Evolutionary conservation across 2,113 vertebrate genomes (phyloP).

Genomic region (Bambusicola thoracicus): DNA sequence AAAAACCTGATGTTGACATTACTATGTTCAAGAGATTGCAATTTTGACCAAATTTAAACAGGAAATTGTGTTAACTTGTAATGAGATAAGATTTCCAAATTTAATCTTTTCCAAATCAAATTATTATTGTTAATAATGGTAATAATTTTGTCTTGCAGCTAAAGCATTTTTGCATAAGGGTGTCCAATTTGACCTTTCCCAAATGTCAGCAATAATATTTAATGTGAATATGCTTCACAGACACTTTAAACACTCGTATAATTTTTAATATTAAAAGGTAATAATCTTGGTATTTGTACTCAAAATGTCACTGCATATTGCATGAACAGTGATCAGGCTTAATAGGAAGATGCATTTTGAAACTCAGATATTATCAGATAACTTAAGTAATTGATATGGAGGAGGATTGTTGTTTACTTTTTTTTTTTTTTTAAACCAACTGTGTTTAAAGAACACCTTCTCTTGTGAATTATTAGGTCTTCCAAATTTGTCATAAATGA

Average conservation of each 20-base stretch:
- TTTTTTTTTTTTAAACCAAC: not conserved
- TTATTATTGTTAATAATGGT: slow-evolving; percentile 72
- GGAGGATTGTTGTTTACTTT: not conserved
- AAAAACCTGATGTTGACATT: slow-evolving; percentile 10
- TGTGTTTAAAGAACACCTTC: not conserved
- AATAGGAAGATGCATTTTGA: slow-evolving; percentile 68
- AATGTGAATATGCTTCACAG: slow-evolving; percentile 81
- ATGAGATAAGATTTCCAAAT: slow-evolving; percentile 63
- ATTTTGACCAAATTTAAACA: slow-evolving; percentile 53
- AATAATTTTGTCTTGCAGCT: slow-evolving; percentile 76
- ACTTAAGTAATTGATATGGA: slow-evolving; percentile 48
- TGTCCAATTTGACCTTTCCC: slow-evolving; percentile 79
- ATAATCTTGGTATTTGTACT: slow-evolving; percentile 84
- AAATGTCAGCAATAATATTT: slow-evolving; percentile 85
- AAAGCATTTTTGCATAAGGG: slow-evolving; percentile 70
- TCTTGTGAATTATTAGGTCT: not conserved
- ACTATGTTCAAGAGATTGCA: slow-evolving; percentile 8
- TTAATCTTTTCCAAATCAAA: slow-evolving; percentile 75
- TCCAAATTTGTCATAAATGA: not conserved
- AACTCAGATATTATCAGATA: slow-evolving; percentile 41
- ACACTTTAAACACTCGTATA: slow-evolving; percentile 82
- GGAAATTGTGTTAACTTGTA: slow-evolving; percentile 61
- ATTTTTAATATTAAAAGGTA: slow-evolving; percentile 83
- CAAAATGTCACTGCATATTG: slow-evolving; percentile 83
- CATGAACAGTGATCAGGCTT: slow-evolving; percentile 72